These are phyloP conservation scores for Nasonia giraulti DNA, from an alignment of 1,140 invertebrate genomes.

Conservation along the genomic window DNA sequence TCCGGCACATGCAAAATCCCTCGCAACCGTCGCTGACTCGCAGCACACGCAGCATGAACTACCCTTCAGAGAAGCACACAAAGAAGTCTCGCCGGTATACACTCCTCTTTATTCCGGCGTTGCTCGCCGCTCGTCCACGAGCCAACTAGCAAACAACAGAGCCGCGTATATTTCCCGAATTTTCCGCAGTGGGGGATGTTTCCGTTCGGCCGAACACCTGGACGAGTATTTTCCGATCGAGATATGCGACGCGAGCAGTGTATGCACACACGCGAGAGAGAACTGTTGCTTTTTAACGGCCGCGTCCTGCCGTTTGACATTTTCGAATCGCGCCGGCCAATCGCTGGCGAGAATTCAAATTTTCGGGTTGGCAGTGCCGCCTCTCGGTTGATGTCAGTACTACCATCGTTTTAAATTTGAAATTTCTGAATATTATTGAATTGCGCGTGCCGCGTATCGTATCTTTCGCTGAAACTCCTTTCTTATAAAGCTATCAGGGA, in stretches of 20 bases:
- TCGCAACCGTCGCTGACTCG: neutral
- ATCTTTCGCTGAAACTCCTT: no score
- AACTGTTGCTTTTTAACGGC: slow-evolving; percentile 58
- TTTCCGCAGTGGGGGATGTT: neutral
- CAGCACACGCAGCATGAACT: neutral
- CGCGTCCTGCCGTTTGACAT: slow-evolving; percentile 60
- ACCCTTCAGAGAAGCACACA: neutral
- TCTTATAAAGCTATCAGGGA: no score
- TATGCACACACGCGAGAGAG: neutral
- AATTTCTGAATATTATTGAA: neutral
- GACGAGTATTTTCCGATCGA: neutral
- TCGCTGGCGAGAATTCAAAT: slow-evolving; percentile 35
- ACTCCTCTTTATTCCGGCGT: neutral
- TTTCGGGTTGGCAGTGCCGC: neutral
- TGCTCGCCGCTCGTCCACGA: neutral
- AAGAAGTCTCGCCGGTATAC: neutral
- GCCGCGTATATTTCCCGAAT: neutral
- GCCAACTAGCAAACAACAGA: neutral
- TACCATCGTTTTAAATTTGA: neutral
- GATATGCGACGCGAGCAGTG: neutral
- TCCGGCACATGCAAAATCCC: neutral
- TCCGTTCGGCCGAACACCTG: neutral
- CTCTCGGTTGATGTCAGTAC: neutral
- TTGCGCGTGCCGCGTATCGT: no score
- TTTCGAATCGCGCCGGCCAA: slow-evolving; percentile 60